phyloP scores from a whole-genome alignment of 2,797 vertebrate species.

The Euphonia xanthogaster region DNA sequence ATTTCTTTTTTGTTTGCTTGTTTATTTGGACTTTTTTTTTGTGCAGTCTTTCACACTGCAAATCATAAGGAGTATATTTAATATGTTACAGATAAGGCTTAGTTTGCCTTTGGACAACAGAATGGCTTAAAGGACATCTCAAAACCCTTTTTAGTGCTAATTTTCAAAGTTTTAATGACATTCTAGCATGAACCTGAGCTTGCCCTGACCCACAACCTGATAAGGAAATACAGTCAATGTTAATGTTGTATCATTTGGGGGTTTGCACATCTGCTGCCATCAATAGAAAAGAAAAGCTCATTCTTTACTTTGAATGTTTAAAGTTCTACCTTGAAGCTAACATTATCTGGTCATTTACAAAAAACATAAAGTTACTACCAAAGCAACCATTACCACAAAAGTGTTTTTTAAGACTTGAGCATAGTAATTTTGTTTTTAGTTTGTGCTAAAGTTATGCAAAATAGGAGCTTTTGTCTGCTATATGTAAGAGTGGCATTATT shows the following conservation, averaged over 20 bases:
- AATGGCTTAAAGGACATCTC: background rate
- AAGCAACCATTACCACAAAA: background rate
- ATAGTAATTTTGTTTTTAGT: background rate
- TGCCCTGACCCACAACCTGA: background rate
- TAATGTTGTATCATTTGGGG: background rate
- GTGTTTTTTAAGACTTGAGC: background rate
- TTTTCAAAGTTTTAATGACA: background rate
- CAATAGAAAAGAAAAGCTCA: background rate
- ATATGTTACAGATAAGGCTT: background rate
- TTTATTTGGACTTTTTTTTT: background rate
- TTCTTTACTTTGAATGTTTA: background rate
- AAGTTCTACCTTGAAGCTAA: background rate
- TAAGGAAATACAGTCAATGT: background rate
- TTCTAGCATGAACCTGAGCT: background rate
- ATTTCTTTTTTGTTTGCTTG: background rate
- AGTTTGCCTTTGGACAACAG: background rate
- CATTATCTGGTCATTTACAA: background rate
- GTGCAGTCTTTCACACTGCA: background rate
- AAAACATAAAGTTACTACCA: background rate
- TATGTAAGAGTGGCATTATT: background rate
- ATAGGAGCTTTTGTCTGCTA: background rate
- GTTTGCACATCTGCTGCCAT: background rate
- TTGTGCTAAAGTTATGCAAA: background rate
- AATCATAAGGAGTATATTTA: background rate
- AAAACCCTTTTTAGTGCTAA: background rate